These are phyloP conservation scores for Chrysolina haemoptera DNA, from an alignment of 2,888 invertebrate genomes.

Conservation along the genomic window DNA sequence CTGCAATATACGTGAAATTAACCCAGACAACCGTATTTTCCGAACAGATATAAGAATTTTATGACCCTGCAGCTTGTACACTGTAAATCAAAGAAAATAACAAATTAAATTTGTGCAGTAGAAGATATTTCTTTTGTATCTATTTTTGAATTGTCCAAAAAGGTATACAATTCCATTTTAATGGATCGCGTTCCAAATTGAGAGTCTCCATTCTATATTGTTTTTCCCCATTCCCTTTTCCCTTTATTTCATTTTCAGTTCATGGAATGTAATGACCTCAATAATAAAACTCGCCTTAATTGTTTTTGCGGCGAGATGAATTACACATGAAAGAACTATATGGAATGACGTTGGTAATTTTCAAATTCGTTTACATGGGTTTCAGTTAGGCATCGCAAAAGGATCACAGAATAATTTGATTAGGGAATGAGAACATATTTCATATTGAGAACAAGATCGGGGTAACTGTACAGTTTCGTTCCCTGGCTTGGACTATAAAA, in stretches of 20 bases:
- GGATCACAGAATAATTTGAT: not conserved
- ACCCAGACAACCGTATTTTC: slow-evolving; percentile 35
- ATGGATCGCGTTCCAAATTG: slow-evolving; percentile 37
- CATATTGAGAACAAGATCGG: not conserved
- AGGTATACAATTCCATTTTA: slow-evolving; percentile 32
- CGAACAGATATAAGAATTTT: slow-evolving; percentile 45
- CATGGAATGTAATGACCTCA: slow-evolving; percentile 35
- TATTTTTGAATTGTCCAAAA: slow-evolving; percentile 37
- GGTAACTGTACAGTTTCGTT: not conserved
- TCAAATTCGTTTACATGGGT: slow-evolving; percentile 15
- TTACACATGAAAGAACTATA: slow-evolving; percentile 10
- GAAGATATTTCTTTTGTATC: slow-evolving; percentile 33
- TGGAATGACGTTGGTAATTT: slow-evolving; percentile 7
- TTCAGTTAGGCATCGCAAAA: not conserved
- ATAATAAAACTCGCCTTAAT: slow-evolving; percentile 39
- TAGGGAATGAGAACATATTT: not conserved
- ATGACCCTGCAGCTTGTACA: slow-evolving; percentile 33
- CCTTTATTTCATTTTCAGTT: slow-evolving; percentile 30
- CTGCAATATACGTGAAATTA: slow-evolving; percentile 23
- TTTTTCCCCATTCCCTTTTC: slow-evolving; percentile 21
- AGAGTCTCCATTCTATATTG: slow-evolving; percentile 32
- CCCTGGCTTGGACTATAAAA: not conserved
- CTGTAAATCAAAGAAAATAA: slow-evolving; percentile 43
- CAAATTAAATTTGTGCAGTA: slow-evolving; percentile 45
- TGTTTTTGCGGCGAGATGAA: slow-evolving; percentile 32